Conservation (phyloP, 2,797 vertebrate genomes). For the Microhierax caerulescens region DNA sequence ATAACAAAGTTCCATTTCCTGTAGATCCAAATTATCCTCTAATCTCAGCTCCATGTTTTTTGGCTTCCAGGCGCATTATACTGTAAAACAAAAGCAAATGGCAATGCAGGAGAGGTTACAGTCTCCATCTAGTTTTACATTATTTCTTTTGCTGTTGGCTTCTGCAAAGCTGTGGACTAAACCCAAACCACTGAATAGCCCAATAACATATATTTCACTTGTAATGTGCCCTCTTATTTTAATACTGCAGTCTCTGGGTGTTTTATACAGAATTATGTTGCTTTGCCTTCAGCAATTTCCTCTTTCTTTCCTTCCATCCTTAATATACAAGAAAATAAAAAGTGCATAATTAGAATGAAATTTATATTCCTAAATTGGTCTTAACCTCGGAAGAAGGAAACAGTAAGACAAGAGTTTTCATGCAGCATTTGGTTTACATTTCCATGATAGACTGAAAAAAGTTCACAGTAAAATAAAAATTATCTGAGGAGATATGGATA, state of each 20-base stretch:
- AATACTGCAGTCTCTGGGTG: conserved; percentile 13
- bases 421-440: conserved; percentile 25
- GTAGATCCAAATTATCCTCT: conserved; percentile 44
- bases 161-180: conserved; percentile 31
- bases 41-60: conserved; percentile 30
- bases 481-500: neutral
- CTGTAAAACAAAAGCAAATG: conserved; percentile 47
- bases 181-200: conserved; percentile 57
- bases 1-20: conserved; percentile 38
- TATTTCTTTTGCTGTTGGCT: conserved; percentile 28
- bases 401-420: neutral
- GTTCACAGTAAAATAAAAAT: neutral
- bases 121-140: neutral
- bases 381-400: conserved; percentile 7
- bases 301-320: neutral
- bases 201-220: conserved; percentile 12
- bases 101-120: neutral
- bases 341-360: neutral
- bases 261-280: neutral
- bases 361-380: conserved; percentile 15
- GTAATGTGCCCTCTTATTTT: conserved; percentile 33
- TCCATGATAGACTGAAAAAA: neutral
- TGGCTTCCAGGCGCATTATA: neutral
- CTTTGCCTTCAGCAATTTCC: conserved; percentile 35
- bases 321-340: neutral